These are phyloP conservation scores for Cyclophora punctaria DNA, from an alignment of 2,888 invertebrate species.

Conservation along the genomic window DNA sequence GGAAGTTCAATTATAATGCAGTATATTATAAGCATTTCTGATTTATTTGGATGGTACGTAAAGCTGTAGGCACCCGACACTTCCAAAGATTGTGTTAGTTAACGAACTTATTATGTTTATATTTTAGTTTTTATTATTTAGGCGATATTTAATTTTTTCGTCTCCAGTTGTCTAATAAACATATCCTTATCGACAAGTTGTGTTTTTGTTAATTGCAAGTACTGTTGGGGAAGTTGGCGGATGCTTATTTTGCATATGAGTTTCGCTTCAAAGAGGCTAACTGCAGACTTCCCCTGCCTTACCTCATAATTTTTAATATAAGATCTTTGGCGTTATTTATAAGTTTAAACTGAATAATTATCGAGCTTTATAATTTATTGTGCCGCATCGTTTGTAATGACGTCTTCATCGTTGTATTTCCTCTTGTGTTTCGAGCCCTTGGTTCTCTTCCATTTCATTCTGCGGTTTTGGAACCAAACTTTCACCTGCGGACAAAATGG, in stretches of 20 bases:
- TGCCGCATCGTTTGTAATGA: no score
- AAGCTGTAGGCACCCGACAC: slow-evolving; percentile 16
- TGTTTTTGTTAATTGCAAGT: slow-evolving; percentile 24
- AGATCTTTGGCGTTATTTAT: no score
- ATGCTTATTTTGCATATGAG: no score
- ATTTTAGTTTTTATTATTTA: slow-evolving; percentile 11
- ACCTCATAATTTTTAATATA: no score
- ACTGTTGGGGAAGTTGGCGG: no score
- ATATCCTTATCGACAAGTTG: slow-evolving; percentile 66
- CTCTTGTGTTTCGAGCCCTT: slow-evolving; percentile 71
- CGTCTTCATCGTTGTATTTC: slow-evolving; percentile 20
- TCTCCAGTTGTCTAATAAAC: slow-evolving; percentile 70
- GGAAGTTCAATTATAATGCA: slow-evolving; percentile 28
- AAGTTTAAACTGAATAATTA: no score
- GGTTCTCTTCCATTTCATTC: slow-evolving; percentile 93
- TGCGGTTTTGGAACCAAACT: slow-evolving; percentile 92
- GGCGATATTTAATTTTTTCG: slow-evolving; percentile 41
- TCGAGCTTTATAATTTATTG: no score
- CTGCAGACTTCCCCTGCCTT: no score
- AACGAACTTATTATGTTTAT: slow-evolving; percentile 46
- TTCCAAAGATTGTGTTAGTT: slow-evolving; percentile 71
- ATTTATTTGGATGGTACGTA: no score
- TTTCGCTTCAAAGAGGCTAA: no score
- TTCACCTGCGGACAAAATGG: slow-evolving; percentile 77
- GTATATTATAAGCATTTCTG: slow-evolving; percentile 6